phyloP scores from a whole-genome alignment of 2,797 vertebrate genomes.

The Psittacula echo region DNA sequence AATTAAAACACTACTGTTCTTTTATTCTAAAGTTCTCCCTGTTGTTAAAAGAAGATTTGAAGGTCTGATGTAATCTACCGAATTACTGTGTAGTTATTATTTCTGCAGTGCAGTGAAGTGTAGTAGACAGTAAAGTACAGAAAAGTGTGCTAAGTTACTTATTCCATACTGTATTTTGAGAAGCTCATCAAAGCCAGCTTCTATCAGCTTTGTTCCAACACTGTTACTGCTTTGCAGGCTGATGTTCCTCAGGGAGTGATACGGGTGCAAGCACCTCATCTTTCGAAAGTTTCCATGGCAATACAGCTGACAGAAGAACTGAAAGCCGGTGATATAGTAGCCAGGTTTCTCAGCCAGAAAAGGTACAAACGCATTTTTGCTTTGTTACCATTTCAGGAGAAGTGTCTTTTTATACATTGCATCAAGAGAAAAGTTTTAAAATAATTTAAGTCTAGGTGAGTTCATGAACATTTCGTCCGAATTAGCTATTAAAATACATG shows the following conservation, averaged over 20 bases:
- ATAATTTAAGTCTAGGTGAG: background rate
- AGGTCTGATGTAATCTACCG: conserved; percentile 64
- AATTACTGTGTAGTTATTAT: conserved; percentile 62
- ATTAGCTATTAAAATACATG: background rate
- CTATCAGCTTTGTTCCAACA: conserved; percentile 73
- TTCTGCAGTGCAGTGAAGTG: conserved; percentile 64
- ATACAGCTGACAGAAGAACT: conserved; percentile 94
- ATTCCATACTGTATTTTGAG: conserved; percentile 53
- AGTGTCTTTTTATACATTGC: background rate
- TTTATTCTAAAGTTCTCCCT: conserved; percentile 63
- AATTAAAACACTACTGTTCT: conserved; percentile 67
- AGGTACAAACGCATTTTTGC: conserved; percentile 78
- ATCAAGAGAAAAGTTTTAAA: background rate
- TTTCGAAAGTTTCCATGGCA: conserved; percentile 98
- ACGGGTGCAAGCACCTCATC: conserved; percentile 94
- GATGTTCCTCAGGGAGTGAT: conserved; percentile 91
- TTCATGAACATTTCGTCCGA: background rate
- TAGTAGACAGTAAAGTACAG: conserved; percentile 52
- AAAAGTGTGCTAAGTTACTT: conserved; percentile 43
- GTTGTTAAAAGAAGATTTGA: conserved; percentile 64
- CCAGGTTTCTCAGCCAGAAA: conserved; percentile 93
- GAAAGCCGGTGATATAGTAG: conserved; percentile 90
- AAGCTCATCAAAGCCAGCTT: conserved; percentile 67
- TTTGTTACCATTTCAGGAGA: conserved; percentile 5
- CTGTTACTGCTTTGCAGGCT: conserved; percentile 81